Percentiles rank a stretch among this genome's conserved stretches.
These are phyloP conservation scores for Hycleus phaleratus DNA, from an alignment of 1,140 invertebrate genomes.

Conservation along the genomic window DNA sequence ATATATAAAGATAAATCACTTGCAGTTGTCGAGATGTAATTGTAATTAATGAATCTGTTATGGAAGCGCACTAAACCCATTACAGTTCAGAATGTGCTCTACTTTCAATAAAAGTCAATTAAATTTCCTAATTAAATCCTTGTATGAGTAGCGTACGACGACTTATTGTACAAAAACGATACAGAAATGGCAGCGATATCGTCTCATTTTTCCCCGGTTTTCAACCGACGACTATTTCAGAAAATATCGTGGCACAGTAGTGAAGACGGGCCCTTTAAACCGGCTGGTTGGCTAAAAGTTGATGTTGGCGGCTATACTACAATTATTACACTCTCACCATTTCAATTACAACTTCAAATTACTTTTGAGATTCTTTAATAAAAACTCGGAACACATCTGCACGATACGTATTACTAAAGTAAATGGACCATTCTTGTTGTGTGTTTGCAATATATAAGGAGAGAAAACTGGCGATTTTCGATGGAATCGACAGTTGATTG, in stretches of 20 bases:
- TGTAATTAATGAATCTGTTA: slow-evolving; percentile 23
- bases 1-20: slow-evolving; percentile 21
- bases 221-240: no score
- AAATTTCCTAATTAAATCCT: slow-evolving; percentile 40
- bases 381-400: slow-evolving; percentile 31
- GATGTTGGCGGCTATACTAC: slow-evolving; percentile 10
- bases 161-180: slow-evolving; percentile 26
- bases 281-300: background rate
- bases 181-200: slow-evolving; percentile 35
- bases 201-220: background rate
- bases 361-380: slow-evolving; percentile 34
- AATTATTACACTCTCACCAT: slow-evolving; percentile 39
- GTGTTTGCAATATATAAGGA: background rate
- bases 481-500: no score
- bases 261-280: slow-evolving; percentile 1
- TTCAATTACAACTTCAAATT: slow-evolving; percentile 39
- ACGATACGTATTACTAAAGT: slow-evolving; percentile 19
- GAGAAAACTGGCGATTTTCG: no score
- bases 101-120: slow-evolving; percentile 35
- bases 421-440: slow-evolving; percentile 7
- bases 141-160: slow-evolving; percentile 28
- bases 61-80: slow-evolving; percentile 21
- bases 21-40: slow-evolving; percentile 8
- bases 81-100: slow-evolving; percentile 16
- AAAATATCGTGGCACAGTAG: background rate